A percentile compares a stretch with the other conserved stretches of the same genome.
Conservation (phyloP, 2,888 invertebrate genomes). For the Melanargia galathea region DNA sequence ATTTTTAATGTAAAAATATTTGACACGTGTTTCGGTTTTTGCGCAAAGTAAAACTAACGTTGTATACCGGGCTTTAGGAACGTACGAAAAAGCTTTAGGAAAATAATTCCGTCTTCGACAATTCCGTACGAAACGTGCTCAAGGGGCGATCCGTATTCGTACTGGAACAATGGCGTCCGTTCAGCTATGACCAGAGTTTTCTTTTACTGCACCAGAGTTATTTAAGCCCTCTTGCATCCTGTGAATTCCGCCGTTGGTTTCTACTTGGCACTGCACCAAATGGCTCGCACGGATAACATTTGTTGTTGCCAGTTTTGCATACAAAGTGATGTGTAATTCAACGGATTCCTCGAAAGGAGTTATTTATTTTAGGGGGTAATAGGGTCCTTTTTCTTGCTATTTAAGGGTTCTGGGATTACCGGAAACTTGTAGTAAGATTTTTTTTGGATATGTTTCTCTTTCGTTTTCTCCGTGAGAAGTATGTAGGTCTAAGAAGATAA, state of each 20-base stretch:
- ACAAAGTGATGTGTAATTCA: background rate
- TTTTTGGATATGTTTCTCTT: no score
- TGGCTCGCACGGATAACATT: background rate
- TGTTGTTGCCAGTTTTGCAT: slow-evolving; percentile 2
- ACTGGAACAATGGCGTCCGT: slow-evolving; percentile 1
- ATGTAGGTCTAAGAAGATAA: no score
- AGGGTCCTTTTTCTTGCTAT: no score
- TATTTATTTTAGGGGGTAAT: no score
- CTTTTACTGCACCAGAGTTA: background rate
- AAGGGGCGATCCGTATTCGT: background rate
- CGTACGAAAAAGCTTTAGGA: no score
- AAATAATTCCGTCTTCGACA: background rate
- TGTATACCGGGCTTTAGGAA: no score
- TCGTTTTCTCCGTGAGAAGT: no score
- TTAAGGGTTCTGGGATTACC: no score
- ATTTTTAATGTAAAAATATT: no score
- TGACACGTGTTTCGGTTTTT: no score
- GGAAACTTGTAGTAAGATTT: no score
- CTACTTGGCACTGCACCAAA: background rate
- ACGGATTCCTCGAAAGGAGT: background rate
- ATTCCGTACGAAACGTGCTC: slow-evolving; percentile 5
- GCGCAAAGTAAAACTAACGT: no score
- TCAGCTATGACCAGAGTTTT: background rate
- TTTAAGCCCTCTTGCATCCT: slow-evolving; percentile 1
- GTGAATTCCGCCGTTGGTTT: background rate